Evolutionary conservation across 1,140 invertebrate genomes (phyloP), one percentile per base, ranked within the genome.

Genomic region (Drosophila sechellia): DNA sequence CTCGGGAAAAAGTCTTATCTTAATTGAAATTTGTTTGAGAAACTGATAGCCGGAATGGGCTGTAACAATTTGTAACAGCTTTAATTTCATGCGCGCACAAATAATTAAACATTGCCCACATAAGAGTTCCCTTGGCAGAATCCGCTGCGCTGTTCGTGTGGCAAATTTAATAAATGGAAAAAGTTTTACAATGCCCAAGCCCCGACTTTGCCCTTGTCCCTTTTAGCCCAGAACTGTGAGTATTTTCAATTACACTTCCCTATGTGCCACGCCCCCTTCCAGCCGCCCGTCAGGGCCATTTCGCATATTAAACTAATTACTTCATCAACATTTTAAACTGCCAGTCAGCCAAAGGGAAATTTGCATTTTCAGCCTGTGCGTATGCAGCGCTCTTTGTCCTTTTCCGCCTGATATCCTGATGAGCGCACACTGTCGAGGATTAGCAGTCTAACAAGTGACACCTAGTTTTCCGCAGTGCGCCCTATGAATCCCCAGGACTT

Each of bases 161-260:
- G 63, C n/a, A 79, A 83, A 89, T 87, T 87, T 89, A 87, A 87
- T 89, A 87, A 83, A 87, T 73, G 76, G 63, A 65, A 79, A 83
- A 87, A 87, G 58, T 87, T 87, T 81, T 39, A 73, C 77, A 86
- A 80, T 81, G 57, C 68, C 74, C 60, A 25, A 54, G 35, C 48
- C 25, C 50, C 39, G 46, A 50, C 70, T 46, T 40, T 56, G 43
- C 39, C 55, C 55, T 60, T 53, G 56, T 71, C 40, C 63, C 65
- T 61, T 56, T 76, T 64, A n/a, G 52, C 39, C 59, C 63, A 60
- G 77, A 87, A 75, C 72, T 87, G 61, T 50, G 71, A 64, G 76
- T 77, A 86, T 87, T 89, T 89, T 87, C 84, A 87, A 87, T 87
- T 87, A 80, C 66, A 80, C 50, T 61, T 76, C 81, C 79, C 72